A percentile compares a stretch with the other conserved stretches of the same genome.
phyloP scores from a whole-genome alignment of 1,140 invertebrate genomes.

The Drosophila parvula region DNA sequence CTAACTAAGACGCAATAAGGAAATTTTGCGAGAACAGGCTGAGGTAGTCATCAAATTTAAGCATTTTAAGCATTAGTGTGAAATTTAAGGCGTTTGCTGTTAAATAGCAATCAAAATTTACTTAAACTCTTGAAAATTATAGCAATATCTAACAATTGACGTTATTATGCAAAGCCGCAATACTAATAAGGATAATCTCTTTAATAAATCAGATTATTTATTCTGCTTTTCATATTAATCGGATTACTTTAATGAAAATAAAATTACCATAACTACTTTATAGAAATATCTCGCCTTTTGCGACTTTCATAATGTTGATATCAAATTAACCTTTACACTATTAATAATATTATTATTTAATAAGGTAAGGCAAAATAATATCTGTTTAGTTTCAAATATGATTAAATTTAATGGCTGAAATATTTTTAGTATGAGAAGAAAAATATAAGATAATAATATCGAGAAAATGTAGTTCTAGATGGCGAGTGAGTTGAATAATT shows the following conservation, averaged over 20 bases:
- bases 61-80: neutral
- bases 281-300: too few relatives aligned
- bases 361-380: neutral
- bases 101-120: neutral
- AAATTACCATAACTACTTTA: constrained; percentile 1
- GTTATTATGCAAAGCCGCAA: neutral
- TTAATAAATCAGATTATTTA: neutral
- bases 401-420: neutral
- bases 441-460: neutral
- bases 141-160: too few relatives aligned
- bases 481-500: neutral
- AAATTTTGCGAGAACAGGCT: neutral
- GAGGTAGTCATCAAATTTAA: constrained; percentile 13
- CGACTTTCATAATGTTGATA: neutral
- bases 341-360: neutral
- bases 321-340: neutral
- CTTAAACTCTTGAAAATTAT: neutral
- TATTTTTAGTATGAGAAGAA: too few relatives aligned
- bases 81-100: neutral
- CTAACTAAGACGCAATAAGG: constrained; percentile 50
- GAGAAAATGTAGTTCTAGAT: neutral
- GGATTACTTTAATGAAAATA: constrained; percentile 1
- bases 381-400: neutral
- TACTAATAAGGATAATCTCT: neutral
- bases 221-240: constrained; percentile 1